Evolutionary conservation across 2,797 vertebrate genomes (phyloP), one percentile per base, ranked within the genome.

Genomic region (Etheostoma nigrum): DNA sequence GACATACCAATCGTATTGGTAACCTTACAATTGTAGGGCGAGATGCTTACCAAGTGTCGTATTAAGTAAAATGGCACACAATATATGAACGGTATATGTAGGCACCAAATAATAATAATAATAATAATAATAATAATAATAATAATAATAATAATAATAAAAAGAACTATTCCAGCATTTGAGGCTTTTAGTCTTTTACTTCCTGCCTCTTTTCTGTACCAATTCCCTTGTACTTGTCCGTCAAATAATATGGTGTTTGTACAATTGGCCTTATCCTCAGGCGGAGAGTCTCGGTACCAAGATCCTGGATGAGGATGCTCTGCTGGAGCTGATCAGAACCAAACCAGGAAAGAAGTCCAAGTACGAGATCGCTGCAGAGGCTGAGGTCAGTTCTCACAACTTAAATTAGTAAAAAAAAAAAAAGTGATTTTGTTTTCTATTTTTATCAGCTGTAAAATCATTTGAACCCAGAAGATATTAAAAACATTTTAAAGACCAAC

Each of bases 261-360:
- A 7, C 27, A n/a, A 15, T 61, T 44, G 6, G 0, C n/a, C 68
- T 21, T 14, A 16, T 25, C 0, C 4, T 64, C 67, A 99, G 98
- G 98, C 98, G 6, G 95, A 96, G 33, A 74, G 95, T 87, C 91
- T 99, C 1, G 96, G 98, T 8, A 99, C 98, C 65, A 97, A 94
- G 86, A 90, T 99, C 86, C 91, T 99, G 69, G 95, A 97, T 87
- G 98, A 99, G 85, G 98, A 99, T 23, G 96, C 95, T 54, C 91
- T 99, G 6, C 91, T 99, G 85, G 92, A 97, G 80, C 94, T 99
- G 72, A 97, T 99, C 87, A 95, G 95, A 86, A 97, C 95, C 78
- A 96, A 97, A 95, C 98, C 98, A 23, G 98, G 97, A 73, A 99
- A 98, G 89, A 99, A 96, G 87, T 99, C 98, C 51, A 99, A 98